Evolutionary conservation across 2,113 vertebrate genomes (phyloP), one percentile per base, ranked within the genome.

Genomic region (Hemibagrus wyckioides): DNA sequence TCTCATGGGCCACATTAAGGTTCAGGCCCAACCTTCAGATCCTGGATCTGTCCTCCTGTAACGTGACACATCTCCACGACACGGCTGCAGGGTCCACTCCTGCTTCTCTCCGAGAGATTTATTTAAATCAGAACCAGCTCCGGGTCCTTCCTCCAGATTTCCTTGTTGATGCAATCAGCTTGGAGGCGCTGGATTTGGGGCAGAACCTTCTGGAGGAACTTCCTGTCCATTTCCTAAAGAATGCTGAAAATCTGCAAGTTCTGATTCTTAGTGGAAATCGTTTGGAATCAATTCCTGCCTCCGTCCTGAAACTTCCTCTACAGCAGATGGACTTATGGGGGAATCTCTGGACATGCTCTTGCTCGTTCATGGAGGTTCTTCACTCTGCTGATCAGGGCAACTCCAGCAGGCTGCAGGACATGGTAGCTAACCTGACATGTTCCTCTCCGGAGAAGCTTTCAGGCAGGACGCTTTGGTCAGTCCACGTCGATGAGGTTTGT

Each of bases 281-380:
- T 23, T 91, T 97, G 30, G 91, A 82, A 0, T 90, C 91, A 77
- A 92, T 97, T 15, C 95, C 96, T 0, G 25, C 36, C 2, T 90
- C 93, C 14, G 48, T 96, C 28, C 89, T 97, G 63, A 95, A 93
- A 77, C 92, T 94, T 0, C 91, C 90, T 0, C 94, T 97, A 44
- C 85, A 89, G 19, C 93, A 57, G 3, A 93, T 97, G 76, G 93
- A 95, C 39, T 93, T 97, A 73, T 92, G 92, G 54, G 94, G 94
- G 48, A 98, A 98, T 88, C 94, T 87, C 33, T 96, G 96, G 96
- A 94, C 95, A 56, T 97, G 97, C 89, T 95, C 95, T 65, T 98
- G 97, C 10, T 23, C 89, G 36, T 87, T 97, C 4, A 57, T 96
- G 48, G 93, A 94, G 52, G 85, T 59, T 33, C 80, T 95, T 61